A percentile compares a stretch with the other conserved stretches of the same genome.
Evolutionary conservation across 2,888 invertebrate genomes (phyloP).

Genomic region (Mantis religiosa): DNA sequence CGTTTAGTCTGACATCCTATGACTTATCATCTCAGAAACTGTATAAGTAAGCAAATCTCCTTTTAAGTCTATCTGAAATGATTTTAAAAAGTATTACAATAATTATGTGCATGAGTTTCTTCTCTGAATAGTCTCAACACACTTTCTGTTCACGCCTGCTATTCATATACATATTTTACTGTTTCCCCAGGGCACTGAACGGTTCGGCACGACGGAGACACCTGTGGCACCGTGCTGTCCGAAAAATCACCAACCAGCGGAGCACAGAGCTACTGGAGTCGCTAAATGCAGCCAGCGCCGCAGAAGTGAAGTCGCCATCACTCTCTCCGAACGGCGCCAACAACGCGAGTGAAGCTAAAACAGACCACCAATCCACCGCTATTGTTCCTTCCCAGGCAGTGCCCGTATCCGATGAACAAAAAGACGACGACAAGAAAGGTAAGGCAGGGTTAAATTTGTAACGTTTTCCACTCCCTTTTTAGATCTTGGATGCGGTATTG

Average conservation of each 20-base stretch:
- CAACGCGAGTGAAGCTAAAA: neutral
- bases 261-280: slow-evolving; percentile 38
- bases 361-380: neutral
- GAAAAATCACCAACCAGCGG: slow-evolving; percentile 44
- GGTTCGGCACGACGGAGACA: slow-evolving; percentile 32
- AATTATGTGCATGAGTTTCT: too few species aligned
- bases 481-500: too few species aligned
- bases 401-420: neutral
- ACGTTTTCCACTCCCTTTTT: too few species aligned
- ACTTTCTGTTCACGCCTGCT: too few species aligned
- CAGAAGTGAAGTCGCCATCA: neutral
- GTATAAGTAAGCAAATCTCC: too few species aligned
- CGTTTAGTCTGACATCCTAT: too few species aligned
- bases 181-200: slow-evolving; percentile 19
- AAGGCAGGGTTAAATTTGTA: neutral
- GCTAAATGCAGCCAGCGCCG: slow-evolving; percentile 23
- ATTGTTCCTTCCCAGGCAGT: neutral
- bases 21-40: too few species aligned
- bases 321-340: neutral
- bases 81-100: too few species aligned
- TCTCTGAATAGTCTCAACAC: too few species aligned
- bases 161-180: neutral
- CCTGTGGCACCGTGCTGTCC: slow-evolving; percentile 47
- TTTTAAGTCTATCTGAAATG: too few species aligned
- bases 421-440: neutral